These are phyloP conservation scores for Sparus aurata DNA, from an alignment of 2,797 vertebrate genomes.

Conservation along the genomic window DNA sequence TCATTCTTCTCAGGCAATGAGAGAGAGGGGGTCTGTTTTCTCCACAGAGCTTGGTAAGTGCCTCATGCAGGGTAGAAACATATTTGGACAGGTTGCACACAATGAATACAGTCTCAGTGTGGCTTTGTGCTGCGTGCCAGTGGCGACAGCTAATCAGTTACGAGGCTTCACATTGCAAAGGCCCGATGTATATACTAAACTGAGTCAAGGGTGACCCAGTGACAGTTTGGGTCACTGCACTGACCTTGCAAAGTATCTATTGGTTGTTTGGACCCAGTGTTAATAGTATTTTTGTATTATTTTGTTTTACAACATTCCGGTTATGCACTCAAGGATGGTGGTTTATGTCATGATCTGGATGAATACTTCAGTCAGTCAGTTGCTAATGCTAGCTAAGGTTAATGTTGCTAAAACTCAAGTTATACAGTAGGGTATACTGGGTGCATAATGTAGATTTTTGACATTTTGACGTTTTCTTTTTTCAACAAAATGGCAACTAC, in stretches of 20 bases:
- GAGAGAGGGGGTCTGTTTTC: constrained; percentile 26
- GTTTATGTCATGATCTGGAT: too few species aligned
- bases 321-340: not conserved
- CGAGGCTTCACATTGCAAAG: not conserved
- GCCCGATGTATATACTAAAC: not conserved
- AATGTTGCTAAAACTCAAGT: too few species aligned
- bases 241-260: not conserved
- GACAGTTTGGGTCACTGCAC: not conserved
- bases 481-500: too few species aligned
- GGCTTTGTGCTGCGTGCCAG: constrained; percentile 22
- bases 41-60: constrained; percentile 23
- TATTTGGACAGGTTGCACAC: constrained; percentile 36
- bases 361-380: too few species aligned
- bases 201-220: not conserved
- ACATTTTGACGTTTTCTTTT: too few species aligned
- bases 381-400: too few species aligned
- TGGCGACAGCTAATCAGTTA: constrained; percentile 1
- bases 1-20: constrained; percentile 50
- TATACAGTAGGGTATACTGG: too few species aligned
- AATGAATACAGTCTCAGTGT: constrained; percentile 12
- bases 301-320: not conserved
- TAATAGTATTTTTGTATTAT: not conserved
- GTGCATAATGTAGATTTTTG: too few species aligned
- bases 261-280: not conserved
- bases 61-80: constrained; percentile 13